Evolutionary conservation across 2,113 vertebrate species (phyloP).

Genomic region (Nestor notabilis): DNA sequence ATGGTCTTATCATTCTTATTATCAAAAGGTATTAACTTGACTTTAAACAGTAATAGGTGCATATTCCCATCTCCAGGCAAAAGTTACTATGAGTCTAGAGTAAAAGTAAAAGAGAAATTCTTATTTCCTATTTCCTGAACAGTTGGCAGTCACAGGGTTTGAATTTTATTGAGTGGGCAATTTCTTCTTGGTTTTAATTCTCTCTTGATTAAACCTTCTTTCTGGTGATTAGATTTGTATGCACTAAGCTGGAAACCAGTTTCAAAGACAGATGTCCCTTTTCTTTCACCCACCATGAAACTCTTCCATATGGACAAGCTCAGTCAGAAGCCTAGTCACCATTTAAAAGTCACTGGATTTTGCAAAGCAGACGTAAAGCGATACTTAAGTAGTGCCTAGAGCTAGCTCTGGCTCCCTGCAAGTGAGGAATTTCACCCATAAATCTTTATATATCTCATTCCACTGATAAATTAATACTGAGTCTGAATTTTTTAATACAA

Average conservation of each 20-base stretch:
- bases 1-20: not conserved
- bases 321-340: not conserved
- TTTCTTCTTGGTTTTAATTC: constrained; percentile 8
- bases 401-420: not conserved
- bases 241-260: not conserved
- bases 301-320: not conserved
- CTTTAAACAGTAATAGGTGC: not conserved
- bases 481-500: not conserved
- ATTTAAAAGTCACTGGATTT: not conserved
- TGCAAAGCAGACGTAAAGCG: not conserved
- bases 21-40: not conserved
- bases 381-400: not conserved
- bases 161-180: not conserved
- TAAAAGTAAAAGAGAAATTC: not conserved
- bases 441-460: not conserved
- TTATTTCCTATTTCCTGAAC: not conserved
- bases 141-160: not conserved
- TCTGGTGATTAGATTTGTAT: not conserved
- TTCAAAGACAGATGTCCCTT: not conserved
- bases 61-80: not conserved
- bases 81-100: not conserved
- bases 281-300: not conserved
- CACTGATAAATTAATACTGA: not conserved
- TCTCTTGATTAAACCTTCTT: not conserved
- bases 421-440: not conserved